These are phyloP conservation scores for Choreutis nemorana DNA, from an alignment of 2,888 invertebrate species.

Conservation along the genomic window DNA sequence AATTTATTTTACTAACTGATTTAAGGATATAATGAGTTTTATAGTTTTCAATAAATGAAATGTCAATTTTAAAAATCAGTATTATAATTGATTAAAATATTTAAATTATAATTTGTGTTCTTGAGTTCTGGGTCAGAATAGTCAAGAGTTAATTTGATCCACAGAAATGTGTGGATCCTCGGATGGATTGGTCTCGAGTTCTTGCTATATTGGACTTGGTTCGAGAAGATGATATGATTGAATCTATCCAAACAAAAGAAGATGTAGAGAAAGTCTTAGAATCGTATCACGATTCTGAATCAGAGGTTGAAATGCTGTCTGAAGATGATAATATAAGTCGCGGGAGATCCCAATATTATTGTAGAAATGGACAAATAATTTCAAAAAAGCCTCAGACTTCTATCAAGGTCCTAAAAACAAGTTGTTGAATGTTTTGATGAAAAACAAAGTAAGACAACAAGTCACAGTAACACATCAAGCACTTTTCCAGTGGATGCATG, in stretches of 20 bases:
- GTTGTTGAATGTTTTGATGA: constrained; percentile 22
- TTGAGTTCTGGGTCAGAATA: constrained; percentile 42
- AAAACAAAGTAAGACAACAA: constrained; percentile 22
- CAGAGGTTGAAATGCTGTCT: constrained; percentile 37
- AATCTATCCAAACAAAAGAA: constrained; percentile 46
- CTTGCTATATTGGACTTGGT: constrained; percentile 56
- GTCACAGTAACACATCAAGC: too few species aligned
- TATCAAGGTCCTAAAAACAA: constrained; percentile 20
- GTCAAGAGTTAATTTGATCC: constrained; percentile 58
- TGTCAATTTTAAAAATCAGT: too few species aligned
- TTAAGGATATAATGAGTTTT: constrained; percentile 2
- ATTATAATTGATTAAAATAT: not conserved
- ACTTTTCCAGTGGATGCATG: constrained; percentile 40
- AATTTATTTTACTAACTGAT: constrained; percentile 1
- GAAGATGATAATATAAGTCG: constrained; percentile 30
- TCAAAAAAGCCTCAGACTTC: constrained; percentile 23
- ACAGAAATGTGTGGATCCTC: constrained; percentile 58
- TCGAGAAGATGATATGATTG: constrained; percentile 50
- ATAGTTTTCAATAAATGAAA: constrained; percentile 7
- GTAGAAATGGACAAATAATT: constrained; percentile 30
- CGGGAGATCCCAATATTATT: constrained; percentile 35
- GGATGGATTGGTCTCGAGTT: constrained; percentile 60
- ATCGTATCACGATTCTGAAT: constrained; percentile 51
- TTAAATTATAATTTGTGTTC: too few species aligned
- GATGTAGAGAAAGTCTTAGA: constrained; percentile 41